phyloP scores from a whole-genome alignment of 2,113 vertebrate species.

The Sylvia atricapilla region DNA sequence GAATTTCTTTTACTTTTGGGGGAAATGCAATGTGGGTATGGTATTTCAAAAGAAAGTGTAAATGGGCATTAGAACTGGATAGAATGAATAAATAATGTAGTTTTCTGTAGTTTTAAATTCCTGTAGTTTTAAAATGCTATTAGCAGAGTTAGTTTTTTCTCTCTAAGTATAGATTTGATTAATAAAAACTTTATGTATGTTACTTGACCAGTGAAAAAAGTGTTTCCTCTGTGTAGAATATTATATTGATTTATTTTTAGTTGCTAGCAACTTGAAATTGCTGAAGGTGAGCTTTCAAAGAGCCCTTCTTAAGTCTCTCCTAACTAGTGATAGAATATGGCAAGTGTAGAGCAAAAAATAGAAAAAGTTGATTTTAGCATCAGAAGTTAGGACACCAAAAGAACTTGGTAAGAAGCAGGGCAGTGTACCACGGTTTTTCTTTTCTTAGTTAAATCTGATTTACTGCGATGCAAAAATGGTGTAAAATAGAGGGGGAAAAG shows the following conservation, averaged over 20 bases:
- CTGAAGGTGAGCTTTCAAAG: background rate
- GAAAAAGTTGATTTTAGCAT: background rate
- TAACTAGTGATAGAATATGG: background rate
- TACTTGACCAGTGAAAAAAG: background rate
- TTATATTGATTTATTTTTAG: background rate
- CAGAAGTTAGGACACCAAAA: background rate
- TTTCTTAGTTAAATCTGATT: background rate
- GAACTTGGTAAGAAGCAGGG: background rate
- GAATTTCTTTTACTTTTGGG: background rate
- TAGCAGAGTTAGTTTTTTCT: background rate
- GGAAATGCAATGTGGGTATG: background rate
- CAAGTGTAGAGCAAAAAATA: background rate
- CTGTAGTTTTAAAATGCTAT: background rate
- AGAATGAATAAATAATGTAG: background rate
- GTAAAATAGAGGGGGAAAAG: background rate
- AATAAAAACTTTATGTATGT: background rate
- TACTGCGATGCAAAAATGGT: background rate
- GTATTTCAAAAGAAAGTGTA: background rate
- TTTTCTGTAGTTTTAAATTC: background rate
- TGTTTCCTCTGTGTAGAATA: background rate
- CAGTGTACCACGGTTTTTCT: background rate
- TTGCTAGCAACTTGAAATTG: background rate
- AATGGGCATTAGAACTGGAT: background rate
- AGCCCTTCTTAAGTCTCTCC: background rate
- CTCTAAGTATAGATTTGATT: background rate